A percentile compares a stretch with the other conserved stretches of the same genome.
phyloP scores from a whole-genome alignment of 92 coral and sea anemone species.

The Diadumene lineata region DNA sequence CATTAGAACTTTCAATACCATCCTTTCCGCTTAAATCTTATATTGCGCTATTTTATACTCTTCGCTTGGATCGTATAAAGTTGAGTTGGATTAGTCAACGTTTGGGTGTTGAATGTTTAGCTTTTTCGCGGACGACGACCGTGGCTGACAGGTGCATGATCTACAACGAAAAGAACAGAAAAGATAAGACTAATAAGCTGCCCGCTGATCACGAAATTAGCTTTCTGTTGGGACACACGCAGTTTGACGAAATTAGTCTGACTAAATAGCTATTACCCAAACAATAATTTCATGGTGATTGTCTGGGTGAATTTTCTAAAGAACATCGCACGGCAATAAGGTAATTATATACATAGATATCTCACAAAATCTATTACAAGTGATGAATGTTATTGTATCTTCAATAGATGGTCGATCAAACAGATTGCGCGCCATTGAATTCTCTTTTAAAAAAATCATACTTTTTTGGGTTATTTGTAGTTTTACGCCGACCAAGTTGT shows the following conservation, averaged over 20 bases:
- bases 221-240: not conserved
- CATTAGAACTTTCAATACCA: not conserved
- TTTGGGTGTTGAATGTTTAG: not conserved
- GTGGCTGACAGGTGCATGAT: not conserved
- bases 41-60: not conserved
- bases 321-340: too few relatives aligned
- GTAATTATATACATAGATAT: too few relatives aligned
- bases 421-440: not conserved
- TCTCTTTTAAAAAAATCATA: too few relatives aligned
- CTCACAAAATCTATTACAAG: too few relatives aligned
- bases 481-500: not conserved
- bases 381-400: too few relatives aligned
- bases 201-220: not conserved
- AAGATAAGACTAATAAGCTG: not conserved
- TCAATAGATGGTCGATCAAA: not conserved
- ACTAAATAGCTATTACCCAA: not conserved
- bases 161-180: not conserved
- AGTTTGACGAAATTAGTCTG: not conserved
- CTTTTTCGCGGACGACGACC: not conserved
- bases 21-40: not conserved
- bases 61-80: not conserved
- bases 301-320: too few relatives aligned
- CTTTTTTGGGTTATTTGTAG: not conserved
- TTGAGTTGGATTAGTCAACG: not conserved
- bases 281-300: too few relatives aligned